Conservation (phyloP, 2,113 vertebrate genomes). For the Girardinichthys multiradiatus region DNA sequence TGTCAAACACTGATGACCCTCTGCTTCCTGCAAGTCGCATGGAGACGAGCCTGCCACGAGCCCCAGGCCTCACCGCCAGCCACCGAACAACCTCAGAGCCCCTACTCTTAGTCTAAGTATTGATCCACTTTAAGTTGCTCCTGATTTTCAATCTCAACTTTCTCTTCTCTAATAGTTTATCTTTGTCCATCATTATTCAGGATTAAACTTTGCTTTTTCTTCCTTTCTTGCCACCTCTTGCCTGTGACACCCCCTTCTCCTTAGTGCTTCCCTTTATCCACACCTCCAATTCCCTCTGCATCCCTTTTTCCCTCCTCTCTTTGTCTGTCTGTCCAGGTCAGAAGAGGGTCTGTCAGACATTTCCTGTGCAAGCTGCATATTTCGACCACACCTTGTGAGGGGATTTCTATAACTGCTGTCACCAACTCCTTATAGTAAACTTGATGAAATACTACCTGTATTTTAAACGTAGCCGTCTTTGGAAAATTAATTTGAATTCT, state of each 20-base stretch:
- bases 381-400: slow-evolving; percentile 71
- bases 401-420: slow-evolving; percentile 59
- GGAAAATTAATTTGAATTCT: neutral
- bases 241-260: slow-evolving; percentile 16
- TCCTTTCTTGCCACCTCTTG: slow-evolving; percentile 8
- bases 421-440: slow-evolving; percentile 46
- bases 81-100: slow-evolving; percentile 43
- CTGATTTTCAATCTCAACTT: slow-evolving; percentile 10
- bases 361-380: slow-evolving; percentile 64
- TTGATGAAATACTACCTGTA: slow-evolving; percentile 27
- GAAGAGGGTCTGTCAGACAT: slow-evolving; percentile 63
- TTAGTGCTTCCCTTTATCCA: slow-evolving; percentile 43
- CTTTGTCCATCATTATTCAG: neutral
- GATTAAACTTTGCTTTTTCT: neutral
- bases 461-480: slow-evolving; percentile 2
- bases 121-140: neutral
- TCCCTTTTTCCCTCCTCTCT: slow-evolving; percentile 59
- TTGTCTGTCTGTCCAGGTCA: slow-evolving; percentile 67
- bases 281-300: slow-evolving; percentile 57
- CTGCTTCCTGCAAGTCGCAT: slow-evolving; percentile 87
- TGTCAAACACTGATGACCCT: slow-evolving; percentile 86
- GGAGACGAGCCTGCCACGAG: slow-evolving; percentile 85
- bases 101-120: slow-evolving; percentile 7
- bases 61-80: slow-evolving; percentile 73
- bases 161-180: neutral